Conservation (phyloP, 1,140 invertebrate species). For the Diachasmimorpha longicaudata region DNA sequence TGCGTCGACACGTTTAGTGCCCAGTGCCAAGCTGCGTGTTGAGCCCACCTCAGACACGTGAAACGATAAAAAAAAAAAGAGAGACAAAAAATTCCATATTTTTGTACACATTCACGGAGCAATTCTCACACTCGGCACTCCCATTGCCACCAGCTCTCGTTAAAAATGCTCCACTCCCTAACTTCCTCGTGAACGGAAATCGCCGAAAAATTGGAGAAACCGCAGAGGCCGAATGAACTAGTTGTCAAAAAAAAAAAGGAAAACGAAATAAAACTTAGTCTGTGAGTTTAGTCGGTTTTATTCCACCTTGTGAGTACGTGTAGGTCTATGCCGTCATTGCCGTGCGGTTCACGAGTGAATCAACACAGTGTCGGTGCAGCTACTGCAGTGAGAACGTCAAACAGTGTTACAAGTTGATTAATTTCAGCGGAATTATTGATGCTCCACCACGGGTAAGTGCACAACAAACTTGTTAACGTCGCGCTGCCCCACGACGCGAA, state of each 20-base stretch:
- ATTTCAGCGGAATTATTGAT: too few species aligned
- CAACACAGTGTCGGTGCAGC: neutral
- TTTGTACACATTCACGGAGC: neutral
- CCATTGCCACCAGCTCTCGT: too few species aligned
- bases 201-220: too few species aligned
- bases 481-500: too few species aligned
- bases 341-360: neutral
- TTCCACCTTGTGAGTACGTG: neutral
- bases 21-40: conserved; percentile 24
- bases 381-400: neutral
- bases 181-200: too few species aligned
- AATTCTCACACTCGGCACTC: too few species aligned
- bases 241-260: too few species aligned
- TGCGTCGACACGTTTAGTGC: conserved; percentile 23
- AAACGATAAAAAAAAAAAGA: neutral
- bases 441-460: too few species aligned
- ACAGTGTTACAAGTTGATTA: neutral
- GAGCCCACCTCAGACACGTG: neutral
- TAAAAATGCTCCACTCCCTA: too few species aligned
- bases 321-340: neutral
- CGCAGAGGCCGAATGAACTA: too few species aligned
- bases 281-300: neutral
- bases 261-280: neutral
- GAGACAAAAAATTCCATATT: neutral
- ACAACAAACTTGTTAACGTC: too few species aligned